Evolutionary conservation across 2,113 vertebrate genomes (phyloP), one percentile per base, ranked within the genome.

Genomic region (Trogon melanurus): DNA sequence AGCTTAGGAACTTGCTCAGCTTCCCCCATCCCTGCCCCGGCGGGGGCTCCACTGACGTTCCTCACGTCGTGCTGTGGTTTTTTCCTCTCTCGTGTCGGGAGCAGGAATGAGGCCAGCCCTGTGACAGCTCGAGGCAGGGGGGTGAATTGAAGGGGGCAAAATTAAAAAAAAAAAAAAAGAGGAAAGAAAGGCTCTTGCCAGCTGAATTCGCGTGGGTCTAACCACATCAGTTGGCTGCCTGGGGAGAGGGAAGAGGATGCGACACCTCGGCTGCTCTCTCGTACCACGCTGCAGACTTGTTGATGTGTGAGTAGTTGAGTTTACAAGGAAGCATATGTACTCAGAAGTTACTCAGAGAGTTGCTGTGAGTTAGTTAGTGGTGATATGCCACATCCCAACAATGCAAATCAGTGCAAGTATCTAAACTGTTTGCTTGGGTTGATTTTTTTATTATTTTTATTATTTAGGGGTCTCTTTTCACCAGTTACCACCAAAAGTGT

Each of bases 391-490:
- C 88, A 26, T 44, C 19, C 64, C 83, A 57, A 6, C 85, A 34
- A 4, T 17, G 51, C 27, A 8, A 71, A 29, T 10, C 84, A 60
- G 11, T 26, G 8, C 6, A 57, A 53, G 23, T 5, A 86, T 32
- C 84, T 44, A 16, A 58, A 36, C 32, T 26, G 3, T 19, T 30
- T 71, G 36, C 64, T 22, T 26, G 45, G 62, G 25, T 18, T 6
- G 58, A 3, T 1, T 7, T 58, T 67, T 75, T 65, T 53, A 5
- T 85, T 73, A 29, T 72, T 70, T 23, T 26, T 60, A 16, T 82
- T 93, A 44, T 91, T 83, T 75, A 53, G 34, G 60, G n/a, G 38
- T 74, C 27, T 89, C 76, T 93, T 47, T 83, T 75, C 61, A 64
- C 38, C 73, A 88, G 20, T 57, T 56, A 19, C 69, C 79, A 75